Evolutionary conservation across 2,888 invertebrate genomes (phyloP).

Genomic region (Portevinia maculata): DNA sequence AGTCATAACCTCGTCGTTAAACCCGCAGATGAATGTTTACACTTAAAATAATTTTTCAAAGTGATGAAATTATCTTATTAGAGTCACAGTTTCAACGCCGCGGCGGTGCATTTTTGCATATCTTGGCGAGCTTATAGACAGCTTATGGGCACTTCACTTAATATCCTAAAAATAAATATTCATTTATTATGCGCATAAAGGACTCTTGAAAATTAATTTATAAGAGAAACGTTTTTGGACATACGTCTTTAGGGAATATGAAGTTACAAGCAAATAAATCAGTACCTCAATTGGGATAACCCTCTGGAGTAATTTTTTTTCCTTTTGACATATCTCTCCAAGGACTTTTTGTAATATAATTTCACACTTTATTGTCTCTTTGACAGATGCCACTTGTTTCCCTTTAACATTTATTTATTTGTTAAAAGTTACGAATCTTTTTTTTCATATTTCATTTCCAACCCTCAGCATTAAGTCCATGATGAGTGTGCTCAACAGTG

Average conservation of each 20-base stretch:
- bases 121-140: constrained; percentile 11
- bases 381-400: constrained; percentile 82
- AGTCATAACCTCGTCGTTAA: constrained; percentile 2
- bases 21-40: constrained; percentile 5
- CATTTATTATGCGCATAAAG: constrained; percentile 21
- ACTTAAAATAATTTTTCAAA: constrained; percentile 3
- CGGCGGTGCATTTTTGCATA: constrained; percentile 33
- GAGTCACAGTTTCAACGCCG: constrained; percentile 15
- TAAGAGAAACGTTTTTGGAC: constrained; percentile 45
- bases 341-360: constrained; percentile 76
- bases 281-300: constrained; percentile 30
- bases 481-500: constrained; percentile 55
- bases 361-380: constrained; percentile 79
- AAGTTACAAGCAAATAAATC: constrained; percentile 56
- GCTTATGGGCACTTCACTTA: constrained; percentile 25
- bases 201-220: constrained; percentile 35
- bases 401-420: constrained; percentile 75
- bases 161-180: constrained; percentile 41
- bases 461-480: constrained; percentile 55
- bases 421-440: constrained; percentile 46
- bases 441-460: constrained; percentile 42
- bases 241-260: constrained; percentile 39
- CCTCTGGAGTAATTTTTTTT: constrained; percentile 25
- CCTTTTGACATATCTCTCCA: constrained; percentile 54
- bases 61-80: constrained; percentile 37